These are phyloP conservation scores for Mastomys natalensis DNA, from an alignment of 2,113 vertebrate genomes.

Conservation along the genomic window DNA sequence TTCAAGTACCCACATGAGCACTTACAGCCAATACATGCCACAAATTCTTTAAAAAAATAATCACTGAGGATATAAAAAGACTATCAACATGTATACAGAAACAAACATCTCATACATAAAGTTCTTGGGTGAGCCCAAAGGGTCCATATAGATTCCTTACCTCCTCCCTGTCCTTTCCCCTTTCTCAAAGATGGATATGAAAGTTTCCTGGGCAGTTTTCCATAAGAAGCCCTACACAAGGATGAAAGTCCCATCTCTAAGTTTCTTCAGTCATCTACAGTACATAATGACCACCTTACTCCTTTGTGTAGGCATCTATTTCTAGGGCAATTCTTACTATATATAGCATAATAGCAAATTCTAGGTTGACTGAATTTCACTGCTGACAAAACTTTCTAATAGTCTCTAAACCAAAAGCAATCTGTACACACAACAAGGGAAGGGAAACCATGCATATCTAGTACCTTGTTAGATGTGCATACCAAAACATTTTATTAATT, in stretches of 20 bases:
- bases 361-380: slow-evolving; percentile 28
- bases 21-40: background rate
- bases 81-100: background rate
- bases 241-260: background rate
- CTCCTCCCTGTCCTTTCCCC: background rate
- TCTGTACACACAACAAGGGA: background rate
- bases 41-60: background rate
- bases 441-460: background rate
- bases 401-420: background rate
- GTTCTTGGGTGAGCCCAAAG: background rate
- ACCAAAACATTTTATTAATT: slow-evolving; percentile 73
- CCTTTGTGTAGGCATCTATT: background rate
- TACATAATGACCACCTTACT: fast-evolving
- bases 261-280: background rate
- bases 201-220: background rate
- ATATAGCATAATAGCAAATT: background rate
- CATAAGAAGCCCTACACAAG: no score
- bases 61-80: background rate
- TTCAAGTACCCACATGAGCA: no score
- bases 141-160: background rate
- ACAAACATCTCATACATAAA: background rate
- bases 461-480: background rate
- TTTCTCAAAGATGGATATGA: background rate
- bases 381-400: slow-evolving; percentile 35
- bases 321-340: background rate